Conservation (phyloP, 2,888 invertebrate genomes). For the Ctena decussata region DNA sequence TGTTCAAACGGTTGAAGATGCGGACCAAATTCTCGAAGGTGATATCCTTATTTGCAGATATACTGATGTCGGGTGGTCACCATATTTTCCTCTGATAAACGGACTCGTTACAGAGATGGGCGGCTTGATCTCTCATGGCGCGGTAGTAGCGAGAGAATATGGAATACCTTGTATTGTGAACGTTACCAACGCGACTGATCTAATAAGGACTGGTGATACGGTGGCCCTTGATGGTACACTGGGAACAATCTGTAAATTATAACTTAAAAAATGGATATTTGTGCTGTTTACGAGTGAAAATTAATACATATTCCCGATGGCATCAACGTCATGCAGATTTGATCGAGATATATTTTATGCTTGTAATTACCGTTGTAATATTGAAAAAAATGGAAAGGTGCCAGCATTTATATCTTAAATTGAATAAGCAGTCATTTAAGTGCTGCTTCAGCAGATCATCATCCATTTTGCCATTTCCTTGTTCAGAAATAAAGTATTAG, state of each 20-base stretch:
- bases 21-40: conserved; percentile 88
- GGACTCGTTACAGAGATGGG: conserved; percentile 94
- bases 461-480: no score
- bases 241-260: conserved; percentile 2
- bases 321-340: no score
- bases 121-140: conserved; percentile 94
- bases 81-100: conserved; percentile 92
- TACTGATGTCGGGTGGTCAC: conserved; percentile 94
- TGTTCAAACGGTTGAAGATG: conserved; percentile 90
- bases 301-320: no score
- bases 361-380: no score
- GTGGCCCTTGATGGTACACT: conserved; percentile 10
- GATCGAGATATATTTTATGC: no score
- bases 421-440: no score
- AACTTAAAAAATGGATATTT: not conserved
- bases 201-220: conserved; percentile 90
- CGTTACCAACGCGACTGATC: conserved; percentile 89
- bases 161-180: conserved; percentile 94
- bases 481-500: no score
- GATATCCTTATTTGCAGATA: conserved; percentile 92
- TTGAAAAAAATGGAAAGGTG: no score
- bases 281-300: no score
- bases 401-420: no score
- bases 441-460: no score
- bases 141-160: conserved; percentile 92